These are phyloP conservation scores for Tadarida brasiliensis DNA, from an alignment of 2,797 vertebrate genomes.

Conservation along the genomic window DNA sequence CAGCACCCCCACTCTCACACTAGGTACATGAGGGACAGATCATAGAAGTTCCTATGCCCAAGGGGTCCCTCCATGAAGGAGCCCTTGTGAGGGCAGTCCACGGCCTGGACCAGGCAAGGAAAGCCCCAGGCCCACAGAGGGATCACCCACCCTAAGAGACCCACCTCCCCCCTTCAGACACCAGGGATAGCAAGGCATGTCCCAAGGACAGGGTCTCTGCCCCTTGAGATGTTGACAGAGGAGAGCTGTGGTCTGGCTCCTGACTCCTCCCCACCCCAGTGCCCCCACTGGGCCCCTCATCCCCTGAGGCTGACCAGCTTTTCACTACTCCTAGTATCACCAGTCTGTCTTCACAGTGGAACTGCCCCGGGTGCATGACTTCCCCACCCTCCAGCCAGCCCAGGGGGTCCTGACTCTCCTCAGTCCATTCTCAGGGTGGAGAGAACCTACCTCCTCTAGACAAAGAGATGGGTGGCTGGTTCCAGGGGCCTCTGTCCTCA, in stretches of 20 bases:
- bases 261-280: neutral
- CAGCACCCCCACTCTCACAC: no score
- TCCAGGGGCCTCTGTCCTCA: neutral
- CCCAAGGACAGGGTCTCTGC: neutral
- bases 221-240: neutral
- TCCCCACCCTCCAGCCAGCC: neutral
- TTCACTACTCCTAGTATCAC: neutral
- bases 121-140: neutral
- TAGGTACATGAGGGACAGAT: neutral
- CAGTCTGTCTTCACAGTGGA: neutral
- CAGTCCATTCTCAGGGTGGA: neutral
- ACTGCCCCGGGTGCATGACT: neutral
- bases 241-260: no score
- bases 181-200: neutral
- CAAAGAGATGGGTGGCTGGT: neutral
- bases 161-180: neutral
- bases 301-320: neutral
- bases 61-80: neutral
- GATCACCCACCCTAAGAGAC: neutral
- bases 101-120: neutral
- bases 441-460: neutral
- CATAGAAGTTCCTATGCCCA: neutral
- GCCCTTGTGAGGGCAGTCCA: neutral
- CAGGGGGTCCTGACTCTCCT: neutral
- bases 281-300: neutral